Conservation (phyloP, 30 jellyfish, hydroid and myxozoan species). For the Sanderia malayensis region DNA sequence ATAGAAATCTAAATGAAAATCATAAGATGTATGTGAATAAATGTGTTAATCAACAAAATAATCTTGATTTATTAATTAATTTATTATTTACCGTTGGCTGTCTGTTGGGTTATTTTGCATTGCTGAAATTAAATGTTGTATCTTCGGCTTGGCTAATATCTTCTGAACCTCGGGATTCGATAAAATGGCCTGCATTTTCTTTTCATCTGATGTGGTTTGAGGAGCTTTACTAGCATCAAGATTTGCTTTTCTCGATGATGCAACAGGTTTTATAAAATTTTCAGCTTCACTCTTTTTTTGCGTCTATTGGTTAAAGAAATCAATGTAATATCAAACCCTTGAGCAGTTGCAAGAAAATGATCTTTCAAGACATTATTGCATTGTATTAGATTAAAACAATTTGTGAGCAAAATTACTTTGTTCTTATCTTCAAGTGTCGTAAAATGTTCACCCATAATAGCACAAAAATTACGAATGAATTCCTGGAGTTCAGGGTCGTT, state of each 20-base stretch:
- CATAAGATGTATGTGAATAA: background rate
- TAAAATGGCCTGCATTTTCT: slow-evolving; percentile 26
- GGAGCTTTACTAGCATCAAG: background rate
- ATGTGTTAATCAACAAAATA: too few relatives aligned
- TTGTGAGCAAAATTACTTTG: too few relatives aligned
- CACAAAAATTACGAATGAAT: slow-evolving; percentile 65
- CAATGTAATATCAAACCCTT: too few relatives aligned
- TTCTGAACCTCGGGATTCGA: slow-evolving; percentile 56
- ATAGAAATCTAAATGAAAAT: slow-evolving; percentile 13
- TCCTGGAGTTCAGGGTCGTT: slow-evolving; percentile 57
- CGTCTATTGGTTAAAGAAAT: background rate
- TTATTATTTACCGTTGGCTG: slow-evolving; percentile 62
- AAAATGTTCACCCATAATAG: slow-evolving; percentile 71
- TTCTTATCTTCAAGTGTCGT: slow-evolving; percentile 52
- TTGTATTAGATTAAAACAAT: too few relatives aligned
- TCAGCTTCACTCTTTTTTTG: background rate
- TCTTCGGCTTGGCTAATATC: slow-evolving; percentile 43
- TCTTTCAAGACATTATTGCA: too few relatives aligned
- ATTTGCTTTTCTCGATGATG: background rate
- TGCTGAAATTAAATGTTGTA: slow-evolving; percentile 39
- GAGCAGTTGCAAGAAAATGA: too few relatives aligned
- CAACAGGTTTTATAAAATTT: slow-evolving; percentile 7
- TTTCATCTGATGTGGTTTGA: slow-evolving; percentile 13
- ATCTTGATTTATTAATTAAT: too few relatives aligned
- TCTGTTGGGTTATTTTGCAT: slow-evolving; percentile 40